phyloP scores from a whole-genome alignment of 2,888 invertebrate species.

The Drosophila mulleri region DNA sequence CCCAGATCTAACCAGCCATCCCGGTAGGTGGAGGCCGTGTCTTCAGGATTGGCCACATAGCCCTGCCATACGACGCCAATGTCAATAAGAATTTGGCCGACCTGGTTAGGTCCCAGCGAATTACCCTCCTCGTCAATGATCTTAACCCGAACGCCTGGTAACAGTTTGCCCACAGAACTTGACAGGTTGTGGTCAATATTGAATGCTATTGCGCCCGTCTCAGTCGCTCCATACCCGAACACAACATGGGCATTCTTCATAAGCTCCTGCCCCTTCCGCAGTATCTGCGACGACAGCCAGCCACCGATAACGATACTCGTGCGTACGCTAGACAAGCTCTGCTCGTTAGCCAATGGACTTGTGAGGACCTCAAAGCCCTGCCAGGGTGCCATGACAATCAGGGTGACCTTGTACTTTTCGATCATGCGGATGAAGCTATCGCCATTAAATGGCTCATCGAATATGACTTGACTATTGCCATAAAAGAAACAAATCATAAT shows the following conservation, averaged over 20 bases:
- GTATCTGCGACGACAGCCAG: conserved; percentile 34
- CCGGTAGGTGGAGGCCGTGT: conserved; percentile 47
- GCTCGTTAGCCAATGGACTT: conserved; percentile 41
- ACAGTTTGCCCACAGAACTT: conserved; percentile 68
- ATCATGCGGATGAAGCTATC: conserved; percentile 58
- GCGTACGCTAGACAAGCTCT: conserved; percentile 35
- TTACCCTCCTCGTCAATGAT: conserved; percentile 71
- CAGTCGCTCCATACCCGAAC: conserved; percentile 64
- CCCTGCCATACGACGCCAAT: conserved; percentile 69
- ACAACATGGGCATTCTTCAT: conserved; percentile 40
- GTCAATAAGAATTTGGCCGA: conserved; percentile 74
- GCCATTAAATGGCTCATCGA: conserved; percentile 57
- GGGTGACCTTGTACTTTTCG: conserved; percentile 61
- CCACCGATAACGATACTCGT: conserved; percentile 53
- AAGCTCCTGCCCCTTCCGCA: conserved; percentile 37
- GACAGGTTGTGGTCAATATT: conserved; percentile 41
- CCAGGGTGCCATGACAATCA: conserved; percentile 60
- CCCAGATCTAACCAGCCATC: conserved; percentile 81
- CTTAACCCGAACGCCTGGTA: conserved; percentile 55
- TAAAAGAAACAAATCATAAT: conserved; percentile 38
- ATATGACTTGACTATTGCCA: conserved; percentile 66
- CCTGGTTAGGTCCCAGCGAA: conserved; percentile 57
- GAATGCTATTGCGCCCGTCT: conserved; percentile 52
- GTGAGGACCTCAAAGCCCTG: conserved; percentile 54
- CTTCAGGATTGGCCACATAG: conserved; percentile 72